Evolutionary conservation across 2,797 vertebrate species (phyloP).

Genomic region (Ataeniobius toweri): DNA sequence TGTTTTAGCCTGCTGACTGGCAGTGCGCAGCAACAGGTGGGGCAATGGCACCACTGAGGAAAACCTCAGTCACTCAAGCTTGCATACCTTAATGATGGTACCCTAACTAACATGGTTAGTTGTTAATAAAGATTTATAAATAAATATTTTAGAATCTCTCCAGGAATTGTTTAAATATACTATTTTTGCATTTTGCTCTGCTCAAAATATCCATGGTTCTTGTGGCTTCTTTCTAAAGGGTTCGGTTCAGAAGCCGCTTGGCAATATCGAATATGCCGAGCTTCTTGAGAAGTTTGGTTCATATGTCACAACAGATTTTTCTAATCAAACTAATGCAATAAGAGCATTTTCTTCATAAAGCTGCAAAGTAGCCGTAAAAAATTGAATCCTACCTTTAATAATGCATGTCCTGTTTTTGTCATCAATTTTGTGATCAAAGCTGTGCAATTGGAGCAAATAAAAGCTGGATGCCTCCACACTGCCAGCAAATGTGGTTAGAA

Average conservation of each 20-base stretch:
- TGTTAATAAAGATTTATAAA: background rate
- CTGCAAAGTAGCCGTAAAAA: background rate
- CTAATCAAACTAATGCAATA: background rate
- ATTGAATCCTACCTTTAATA: background rate
- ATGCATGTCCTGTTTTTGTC: background rate
- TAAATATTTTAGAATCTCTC: background rate
- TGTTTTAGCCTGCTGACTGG: background rate
- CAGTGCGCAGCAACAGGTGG: background rate
- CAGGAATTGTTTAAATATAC: background rate
- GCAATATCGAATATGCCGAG: background rate
- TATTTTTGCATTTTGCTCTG: background rate
- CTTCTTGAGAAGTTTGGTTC: background rate
- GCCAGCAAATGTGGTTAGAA: background rate
- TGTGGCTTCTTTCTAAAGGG: background rate
- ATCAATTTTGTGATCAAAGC: background rate
- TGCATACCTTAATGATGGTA: background rate
- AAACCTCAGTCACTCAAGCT: background rate
- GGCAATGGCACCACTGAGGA: background rate
- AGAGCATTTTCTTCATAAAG: constrained; percentile 17
- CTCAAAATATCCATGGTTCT: background rate
- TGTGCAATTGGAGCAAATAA: background rate
- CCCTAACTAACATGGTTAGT: background rate
- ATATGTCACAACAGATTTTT: background rate
- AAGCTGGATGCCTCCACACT: background rate
- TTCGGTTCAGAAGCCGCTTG: background rate